Evolutionary conservation across 2,888 invertebrate species (phyloP), one percentile per base, ranked within the genome.

Genomic region (Hymenopus coronatus): DNA sequence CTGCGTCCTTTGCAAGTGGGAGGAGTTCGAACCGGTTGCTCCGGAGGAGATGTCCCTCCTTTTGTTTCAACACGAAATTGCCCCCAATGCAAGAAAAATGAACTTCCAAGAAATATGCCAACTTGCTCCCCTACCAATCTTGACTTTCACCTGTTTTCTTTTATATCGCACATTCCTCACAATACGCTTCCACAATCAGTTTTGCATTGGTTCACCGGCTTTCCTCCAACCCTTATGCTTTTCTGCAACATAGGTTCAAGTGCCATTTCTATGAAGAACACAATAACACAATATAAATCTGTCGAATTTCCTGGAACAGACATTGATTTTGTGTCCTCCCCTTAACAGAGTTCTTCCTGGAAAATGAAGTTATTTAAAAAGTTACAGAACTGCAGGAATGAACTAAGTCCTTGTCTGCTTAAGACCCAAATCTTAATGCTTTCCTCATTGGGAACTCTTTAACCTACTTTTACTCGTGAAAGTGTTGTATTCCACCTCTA

Each of bases 1-100:
- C 28, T 33, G 82, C n/a, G 30, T 82, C 25, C 15, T 81, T 28
- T 33, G 28, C 30, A 28, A 27, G 82, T 82, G 83, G 89, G 89
- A 85, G 89, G 89, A 89, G 89, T 86, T 89, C 83, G 25, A 88
- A 89, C 89, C 89, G 89, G 89, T 89, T 89, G 82, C 85, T 28
- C 30, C 82, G 87, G 82, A 46, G 85, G 27, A 85, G 85, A 85
- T 27, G 40, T 33, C 85, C 82, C 87, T 82, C 82, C 82, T 87
- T 70, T 87, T 87, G 87, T 87, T 87, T 87, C 30, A 87, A 87
- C 87, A 87, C 87, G 33, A 33, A 87, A 87, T 87, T 87, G 30
- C 87, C 82, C 40, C 82, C 87, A 27, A n/a, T 20, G 82, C 82
- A 87, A 87, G 87, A 87, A 82, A 87, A 87, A 87, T 87, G 81